phyloP scores from a whole-genome alignment of 2,113 vertebrate species.

The Odobenus rosmarus region DNA sequence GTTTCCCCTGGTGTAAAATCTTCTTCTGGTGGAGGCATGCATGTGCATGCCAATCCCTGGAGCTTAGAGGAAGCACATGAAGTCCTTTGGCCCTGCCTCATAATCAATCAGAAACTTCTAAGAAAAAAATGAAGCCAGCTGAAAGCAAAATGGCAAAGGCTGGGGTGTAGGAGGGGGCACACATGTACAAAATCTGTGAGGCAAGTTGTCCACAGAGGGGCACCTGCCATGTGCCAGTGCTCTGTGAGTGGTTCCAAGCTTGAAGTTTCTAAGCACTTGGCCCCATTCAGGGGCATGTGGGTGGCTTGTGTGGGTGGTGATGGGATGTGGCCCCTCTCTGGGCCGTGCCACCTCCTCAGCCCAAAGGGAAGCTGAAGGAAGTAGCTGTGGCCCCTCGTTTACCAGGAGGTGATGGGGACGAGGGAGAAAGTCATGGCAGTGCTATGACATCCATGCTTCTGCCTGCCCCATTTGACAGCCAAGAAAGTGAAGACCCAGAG shows the following conservation, averaged over 20 bases:
- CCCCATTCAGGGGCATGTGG: fast-evolving
- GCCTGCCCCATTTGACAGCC: background rate
- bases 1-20: background rate
- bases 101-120: background rate
- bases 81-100: background rate
- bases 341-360: background rate
- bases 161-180: background rate
- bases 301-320: background rate
- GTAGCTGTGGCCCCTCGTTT: background rate
- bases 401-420: background rate
- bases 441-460: background rate
- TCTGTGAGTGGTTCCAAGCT: background rate
- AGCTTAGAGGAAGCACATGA: background rate
- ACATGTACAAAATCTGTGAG: background rate
- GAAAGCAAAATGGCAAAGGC: background rate
- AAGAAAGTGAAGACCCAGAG: background rate
- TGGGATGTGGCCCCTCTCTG: too few relatives aligned
- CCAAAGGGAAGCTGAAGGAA: background rate
- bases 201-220: background rate
- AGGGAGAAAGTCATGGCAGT: background rate
- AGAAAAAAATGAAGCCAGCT: background rate
- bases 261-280: background rate
- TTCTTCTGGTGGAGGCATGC: background rate
- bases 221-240: background rate
- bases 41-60: background rate